Evolutionary conservation across 2,113 vertebrate genomes (phyloP).

Genomic region (Cavia porcellus): DNA sequence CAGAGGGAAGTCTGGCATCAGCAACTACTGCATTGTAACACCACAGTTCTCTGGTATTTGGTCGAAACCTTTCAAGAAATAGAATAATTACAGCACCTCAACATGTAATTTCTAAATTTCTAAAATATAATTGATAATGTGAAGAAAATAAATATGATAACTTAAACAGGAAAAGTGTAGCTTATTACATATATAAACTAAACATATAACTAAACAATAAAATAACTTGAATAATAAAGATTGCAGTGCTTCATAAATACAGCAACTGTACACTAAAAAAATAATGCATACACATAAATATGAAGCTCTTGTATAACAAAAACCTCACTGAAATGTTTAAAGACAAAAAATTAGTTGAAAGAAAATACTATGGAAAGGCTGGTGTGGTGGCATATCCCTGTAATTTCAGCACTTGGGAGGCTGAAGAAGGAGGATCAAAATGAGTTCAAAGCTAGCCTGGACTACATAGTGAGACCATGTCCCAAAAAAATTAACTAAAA

Average conservation of each 20-base stretch:
- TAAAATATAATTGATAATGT: neutral
- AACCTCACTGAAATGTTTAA: neutral
- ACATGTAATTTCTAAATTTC: neutral
- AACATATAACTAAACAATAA: conserved; percentile 18
- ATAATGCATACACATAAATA: neutral
- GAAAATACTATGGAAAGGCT: neutral
- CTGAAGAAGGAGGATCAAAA: neutral
- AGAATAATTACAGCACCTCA: conserved; percentile 49
- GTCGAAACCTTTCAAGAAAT: conserved; percentile 91
- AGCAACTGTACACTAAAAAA: conserved; percentile 10
- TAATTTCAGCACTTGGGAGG: neutral
- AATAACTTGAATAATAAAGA: neutral
- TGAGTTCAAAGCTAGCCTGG: neutral
- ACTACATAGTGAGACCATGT: neutral
- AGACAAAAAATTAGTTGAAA: conserved; percentile 19
- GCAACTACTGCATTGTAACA: conserved; percentile 99
- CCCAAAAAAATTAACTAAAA: neutral
- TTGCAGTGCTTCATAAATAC: neutral
- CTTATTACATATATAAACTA: neutral
- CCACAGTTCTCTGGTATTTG: conserved; percentile 94
- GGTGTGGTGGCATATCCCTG: neutral
- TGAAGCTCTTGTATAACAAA: neutral
- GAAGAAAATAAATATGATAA: neutral
- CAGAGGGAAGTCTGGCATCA: conserved; percentile 95
- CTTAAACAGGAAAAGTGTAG: neutral